Evolutionary conservation across 53 echinoderm and acorn worm species (phyloP), one percentile per base, ranked within the genome.

Genomic region (Antedon mediterranea): DNA sequence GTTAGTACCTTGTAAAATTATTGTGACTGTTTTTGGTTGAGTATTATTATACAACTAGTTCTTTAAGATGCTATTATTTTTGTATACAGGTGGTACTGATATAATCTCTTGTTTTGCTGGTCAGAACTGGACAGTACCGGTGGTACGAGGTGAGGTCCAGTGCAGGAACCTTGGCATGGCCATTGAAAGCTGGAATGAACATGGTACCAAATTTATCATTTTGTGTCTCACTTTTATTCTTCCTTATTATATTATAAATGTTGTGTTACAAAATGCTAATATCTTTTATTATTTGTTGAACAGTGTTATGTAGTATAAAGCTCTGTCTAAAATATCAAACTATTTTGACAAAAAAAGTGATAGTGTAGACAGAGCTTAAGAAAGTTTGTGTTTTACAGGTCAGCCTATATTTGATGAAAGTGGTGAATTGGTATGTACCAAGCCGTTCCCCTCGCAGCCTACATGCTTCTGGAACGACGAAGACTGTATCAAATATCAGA

Each of bases 391-490:
- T 32, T 71, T 27, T 32, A 72, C 11, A 97, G 97, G 97, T 72
- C 88, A 97, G 75, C 82, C 88, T 30, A 84, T 92, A 0, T 89
- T 84, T 88, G 89, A 88, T 78, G 92, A 92, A 41, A 97, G 97
- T 80, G 97, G 89, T 0, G 95, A 92, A 82, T 79, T 97, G 43
- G 88, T 97, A 30, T 97, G 97, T 34, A 89, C 85, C 75, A 89
- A 97, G 31, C 97, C 97, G 3, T 97, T 97, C 57, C 97, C 97
- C 29, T 87, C 92, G 86, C 92, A 92, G 92, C 97, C 97, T 14
- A 97, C 97, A 30, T 92, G 92, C 82, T 97, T 97, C 86, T 97
- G 97, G 97, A 84, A 92, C 41, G 97, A 97, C 76, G 71, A 76
- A 0, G 92, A 97, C 33, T 89, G 92, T 4, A 76, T 97, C 76